A percentile compares a stretch with the other conserved stretches of the same genome.
Evolutionary conservation across 2,797 vertebrate species (phyloP).

Genomic region (Trachops cirrhosus): DNA sequence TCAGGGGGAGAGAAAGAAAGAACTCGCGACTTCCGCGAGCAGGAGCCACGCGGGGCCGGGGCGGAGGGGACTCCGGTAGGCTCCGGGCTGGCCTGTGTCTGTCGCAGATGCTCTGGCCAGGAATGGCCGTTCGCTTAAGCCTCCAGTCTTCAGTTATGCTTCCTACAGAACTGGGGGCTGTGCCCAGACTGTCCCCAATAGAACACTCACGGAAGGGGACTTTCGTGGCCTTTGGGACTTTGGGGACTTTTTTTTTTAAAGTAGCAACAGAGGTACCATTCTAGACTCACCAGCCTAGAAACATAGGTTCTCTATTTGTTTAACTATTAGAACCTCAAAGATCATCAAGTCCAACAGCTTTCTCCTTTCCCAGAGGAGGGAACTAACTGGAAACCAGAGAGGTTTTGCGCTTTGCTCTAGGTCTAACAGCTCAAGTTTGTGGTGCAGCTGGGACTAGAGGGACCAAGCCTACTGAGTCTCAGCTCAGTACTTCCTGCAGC

Average conservation of each 20-base stretch:
- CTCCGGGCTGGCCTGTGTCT: background rate
- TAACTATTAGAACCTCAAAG: background rate
- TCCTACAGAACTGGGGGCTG: accelerated
- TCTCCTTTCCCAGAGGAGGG: background rate
- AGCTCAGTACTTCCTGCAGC: background rate
- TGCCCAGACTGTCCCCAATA: background rate
- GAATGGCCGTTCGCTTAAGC: background rate
- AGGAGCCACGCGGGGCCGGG: background rate
- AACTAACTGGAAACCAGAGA: background rate
- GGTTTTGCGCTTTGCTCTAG: background rate
- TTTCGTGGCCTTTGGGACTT: background rate
- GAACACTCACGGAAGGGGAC: background rate
- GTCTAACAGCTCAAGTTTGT: background rate
- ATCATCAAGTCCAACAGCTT: background rate
- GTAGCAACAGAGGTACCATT: background rate
- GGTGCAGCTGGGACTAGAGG: background rate
- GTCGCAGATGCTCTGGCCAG: background rate
- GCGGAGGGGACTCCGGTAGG: background rate
- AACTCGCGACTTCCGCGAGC: background rate
- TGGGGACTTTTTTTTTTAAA: background rate
- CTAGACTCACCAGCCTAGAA: background rate
- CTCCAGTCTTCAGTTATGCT: background rate
- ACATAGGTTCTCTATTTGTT: background rate
- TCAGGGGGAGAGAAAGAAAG: background rate
- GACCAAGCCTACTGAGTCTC: background rate